These are phyloP conservation scores for Hemaris fuciformis DNA, from an alignment of 2,888 invertebrate genomes.

Conservation along the genomic window DNA sequence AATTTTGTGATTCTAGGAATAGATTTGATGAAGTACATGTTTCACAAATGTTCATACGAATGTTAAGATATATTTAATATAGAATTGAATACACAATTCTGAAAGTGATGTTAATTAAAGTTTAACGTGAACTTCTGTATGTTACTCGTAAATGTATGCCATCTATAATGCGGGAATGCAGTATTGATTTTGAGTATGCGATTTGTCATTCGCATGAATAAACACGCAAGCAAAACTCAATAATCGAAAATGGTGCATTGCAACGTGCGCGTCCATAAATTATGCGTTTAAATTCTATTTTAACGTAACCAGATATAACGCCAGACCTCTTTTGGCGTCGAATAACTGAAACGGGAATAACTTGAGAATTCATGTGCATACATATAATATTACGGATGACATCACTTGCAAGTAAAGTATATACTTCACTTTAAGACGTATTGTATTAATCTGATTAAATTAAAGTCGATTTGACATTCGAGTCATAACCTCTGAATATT, in stretches of 20 bases:
- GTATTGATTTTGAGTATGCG: background rate
- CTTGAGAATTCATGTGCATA: background rate
- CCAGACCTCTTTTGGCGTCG: background rate
- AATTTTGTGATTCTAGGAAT: too few species aligned
- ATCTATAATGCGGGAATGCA: background rate
- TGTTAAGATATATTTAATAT: too few species aligned
- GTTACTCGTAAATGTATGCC: background rate
- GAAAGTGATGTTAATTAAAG: too few species aligned
- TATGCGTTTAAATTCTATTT: background rate
- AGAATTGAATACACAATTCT: too few species aligned
- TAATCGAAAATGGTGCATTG: constrained; percentile 1
- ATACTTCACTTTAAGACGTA: background rate
- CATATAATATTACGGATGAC: background rate
- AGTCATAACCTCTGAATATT: too few species aligned
- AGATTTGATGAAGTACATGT: too few species aligned
- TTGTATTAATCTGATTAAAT: background rate
- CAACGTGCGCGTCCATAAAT: background rate
- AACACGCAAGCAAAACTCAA: background rate
- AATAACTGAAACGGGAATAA: background rate
- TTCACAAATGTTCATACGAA: too few species aligned
- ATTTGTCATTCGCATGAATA: background rate
- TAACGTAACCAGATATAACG: background rate
- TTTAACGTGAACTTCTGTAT: too few species aligned
- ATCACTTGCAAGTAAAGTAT: background rate
- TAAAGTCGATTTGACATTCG: too few species aligned